Percentiles rank a stretch among this genome's conserved stretches.
Conservation (phyloP, 2,888 invertebrate species). For the Automeris io region DNA sequence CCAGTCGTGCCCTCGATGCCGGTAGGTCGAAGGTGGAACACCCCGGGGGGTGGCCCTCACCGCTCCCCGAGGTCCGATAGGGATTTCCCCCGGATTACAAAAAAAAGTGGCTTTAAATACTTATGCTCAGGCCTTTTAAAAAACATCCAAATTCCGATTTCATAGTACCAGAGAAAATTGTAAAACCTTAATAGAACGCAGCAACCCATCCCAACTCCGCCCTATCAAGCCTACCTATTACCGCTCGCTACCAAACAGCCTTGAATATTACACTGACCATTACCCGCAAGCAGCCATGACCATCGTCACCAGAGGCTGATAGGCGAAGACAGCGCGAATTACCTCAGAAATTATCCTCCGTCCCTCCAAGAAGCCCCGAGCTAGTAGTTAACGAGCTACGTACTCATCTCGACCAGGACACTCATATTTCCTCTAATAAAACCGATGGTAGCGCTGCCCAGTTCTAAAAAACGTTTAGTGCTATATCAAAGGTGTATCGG, state of each 20-base stretch:
- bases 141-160: too few relatives aligned
- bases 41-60: too few relatives aligned
- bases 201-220: conserved; percentile 42
- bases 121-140: too few relatives aligned
- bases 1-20: too few relatives aligned
- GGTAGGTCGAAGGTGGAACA: too few relatives aligned
- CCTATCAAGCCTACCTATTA: conserved; percentile 64
- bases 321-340: conserved; percentile 66
- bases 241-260: conserved; percentile 67
- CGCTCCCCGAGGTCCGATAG: too few relatives aligned
- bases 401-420: conserved; percentile 45
- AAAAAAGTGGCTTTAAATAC: too few relatives aligned
- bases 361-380: conserved; percentile 44
- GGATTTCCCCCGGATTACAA: too few relatives aligned
- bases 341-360: conserved; percentile 55
- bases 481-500: conserved; percentile 34
- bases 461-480: conserved; percentile 53
- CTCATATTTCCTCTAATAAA: conserved; percentile 64
- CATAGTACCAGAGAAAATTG: too few relatives aligned
- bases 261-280: conserved; percentile 64
- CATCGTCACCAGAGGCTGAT: conserved; percentile 62
- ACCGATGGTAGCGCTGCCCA: conserved; percentile 52
- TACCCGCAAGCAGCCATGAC: conserved; percentile 33
- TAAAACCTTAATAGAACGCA: not conserved
- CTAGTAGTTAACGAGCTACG: conserved; percentile 48